Evolutionary conservation across 1,140 invertebrate species (phyloP), one percentile per base, ranked within the genome.

Genomic region (Agrypnia vestita): DNA sequence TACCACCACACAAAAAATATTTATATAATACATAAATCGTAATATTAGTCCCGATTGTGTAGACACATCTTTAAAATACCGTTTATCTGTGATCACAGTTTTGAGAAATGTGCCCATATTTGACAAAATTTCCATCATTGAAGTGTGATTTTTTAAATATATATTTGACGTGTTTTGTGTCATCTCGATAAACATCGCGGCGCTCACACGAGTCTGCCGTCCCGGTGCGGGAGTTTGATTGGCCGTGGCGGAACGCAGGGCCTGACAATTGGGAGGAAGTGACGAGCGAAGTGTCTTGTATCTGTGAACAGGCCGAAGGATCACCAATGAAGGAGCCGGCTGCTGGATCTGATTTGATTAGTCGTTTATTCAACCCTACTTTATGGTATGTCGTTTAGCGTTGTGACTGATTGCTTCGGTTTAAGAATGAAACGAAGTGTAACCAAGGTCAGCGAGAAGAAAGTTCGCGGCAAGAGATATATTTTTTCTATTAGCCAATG

Each of bases 331-430:
- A 78, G 51, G 76, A 78, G 67, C 9, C 61, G 61, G 1, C n/a
- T 15, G 49, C 43, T 35, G 76, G 75, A 81, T 62, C 76, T 78
- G 55, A 81, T 81, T 81, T 71, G 80, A 81, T 81, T 81, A 81
- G 76, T 46, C 76, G 76, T 78, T 75, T 79, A 78, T 81, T 81
- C 80, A 81, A 81, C 80, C 76, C 80, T 67, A 62, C 67, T 55
- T 73, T 78, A 78, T 72, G 80, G 75, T 78, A 74, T 67, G 75
- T 81, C 12, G 13, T 19, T 35, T 55, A 21, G 15, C 67, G 12
- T 59, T 59, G 11, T 59, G 55, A 21, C 55, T 19, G 15, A 59
- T 35, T 35, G 25, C 1, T 35, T 35, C 25, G 25, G 25, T 35
- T 35, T 35, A 35, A 35, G 6, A 35, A 35, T 35, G 25, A 35